Evolutionary conservation across 2,888 invertebrate genomes (phyloP).

Genomic region (Coelopa pilipes): DNA sequence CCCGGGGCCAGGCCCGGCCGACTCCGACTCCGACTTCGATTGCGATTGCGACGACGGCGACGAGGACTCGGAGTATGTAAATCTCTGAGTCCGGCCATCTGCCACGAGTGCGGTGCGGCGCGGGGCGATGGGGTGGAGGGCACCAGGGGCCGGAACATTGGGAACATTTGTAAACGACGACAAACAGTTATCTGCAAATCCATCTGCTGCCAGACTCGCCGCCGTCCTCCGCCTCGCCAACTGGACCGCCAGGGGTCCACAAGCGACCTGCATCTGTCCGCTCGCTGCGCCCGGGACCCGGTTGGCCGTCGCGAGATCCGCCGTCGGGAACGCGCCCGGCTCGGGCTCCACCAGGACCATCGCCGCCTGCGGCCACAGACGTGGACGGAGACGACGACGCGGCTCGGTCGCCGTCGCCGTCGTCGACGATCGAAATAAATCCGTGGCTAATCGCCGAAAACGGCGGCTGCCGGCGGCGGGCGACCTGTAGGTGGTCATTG

Average conservation of each 20-base stretch:
- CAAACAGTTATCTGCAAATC: slow-evolving; percentile 30
- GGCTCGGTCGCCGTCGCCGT: slow-evolving; percentile 11
- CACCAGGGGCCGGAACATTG: slow-evolving; percentile 16
- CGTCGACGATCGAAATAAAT: slow-evolving; percentile 31
- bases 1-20: background rate
- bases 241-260: slow-evolving; percentile 12
- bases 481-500: slow-evolving; percentile 10
- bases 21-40: background rate
- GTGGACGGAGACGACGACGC: background rate
- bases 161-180: slow-evolving; percentile 29
- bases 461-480: background rate
- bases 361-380: background rate
- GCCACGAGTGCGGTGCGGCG: background rate
- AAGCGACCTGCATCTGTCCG: slow-evolving; percentile 34
- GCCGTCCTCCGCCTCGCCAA: background rate
- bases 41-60: too few relatives aligned
- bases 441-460: slow-evolving; percentile 32
- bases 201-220: slow-evolving; percentile 20
- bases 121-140: background rate
- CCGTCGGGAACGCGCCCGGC: too few relatives aligned
- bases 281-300: background rate
- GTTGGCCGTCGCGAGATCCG: too few relatives aligned
- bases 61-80: slow-evolving; percentile 34
- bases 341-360: too few relatives aligned
- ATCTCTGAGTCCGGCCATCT: slow-evolving; percentile 12